phyloP scores from a whole-genome alignment of 2,888 invertebrate genomes.

The Erannis defoliaria region DNA sequence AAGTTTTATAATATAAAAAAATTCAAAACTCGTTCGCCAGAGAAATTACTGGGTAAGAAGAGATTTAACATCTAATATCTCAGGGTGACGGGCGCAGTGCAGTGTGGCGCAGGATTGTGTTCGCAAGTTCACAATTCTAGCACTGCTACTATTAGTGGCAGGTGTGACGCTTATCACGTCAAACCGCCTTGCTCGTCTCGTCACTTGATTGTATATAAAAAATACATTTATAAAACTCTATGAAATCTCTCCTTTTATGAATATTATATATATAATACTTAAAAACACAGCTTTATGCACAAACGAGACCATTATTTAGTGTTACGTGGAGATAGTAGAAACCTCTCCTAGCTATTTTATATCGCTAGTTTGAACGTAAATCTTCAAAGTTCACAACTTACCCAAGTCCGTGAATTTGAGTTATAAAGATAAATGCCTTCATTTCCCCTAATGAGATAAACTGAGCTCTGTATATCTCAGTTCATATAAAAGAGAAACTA shows the following conservation, averaged over 20 bases:
- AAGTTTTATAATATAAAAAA: too few relatives aligned
- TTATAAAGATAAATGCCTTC: constrained; percentile 53
- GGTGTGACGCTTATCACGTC: too few relatives aligned
- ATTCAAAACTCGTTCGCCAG: too few relatives aligned
- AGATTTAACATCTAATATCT: too few relatives aligned
- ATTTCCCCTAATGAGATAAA: constrained; percentile 55
- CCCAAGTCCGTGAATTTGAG: constrained; percentile 38
- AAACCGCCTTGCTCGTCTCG: too few relatives aligned
- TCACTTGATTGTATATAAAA: too few relatives aligned
- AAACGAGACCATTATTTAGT: constrained; percentile 13
- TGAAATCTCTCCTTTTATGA: not conserved
- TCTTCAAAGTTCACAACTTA: constrained; percentile 40
- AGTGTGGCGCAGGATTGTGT: too few relatives aligned
- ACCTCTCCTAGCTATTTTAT: constrained; percentile 25
- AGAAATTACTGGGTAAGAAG: too few relatives aligned
- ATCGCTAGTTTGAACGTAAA: constrained; percentile 38
- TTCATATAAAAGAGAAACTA: constrained; percentile 34
- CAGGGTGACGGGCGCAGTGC: too few relatives aligned
- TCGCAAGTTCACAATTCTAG: too few relatives aligned
- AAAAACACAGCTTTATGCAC: not conserved
- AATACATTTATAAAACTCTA: too few relatives aligned
- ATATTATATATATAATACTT: not conserved
- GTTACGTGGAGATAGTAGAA: constrained; percentile 4
- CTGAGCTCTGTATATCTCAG: constrained; percentile 54
- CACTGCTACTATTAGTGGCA: too few relatives aligned